Percentiles rank a stretch among this genome's conserved stretches.
These are phyloP conservation scores for Carlito syrichta DNA, from an alignment of 2,113 vertebrate species.

Conservation along the genomic window DNA sequence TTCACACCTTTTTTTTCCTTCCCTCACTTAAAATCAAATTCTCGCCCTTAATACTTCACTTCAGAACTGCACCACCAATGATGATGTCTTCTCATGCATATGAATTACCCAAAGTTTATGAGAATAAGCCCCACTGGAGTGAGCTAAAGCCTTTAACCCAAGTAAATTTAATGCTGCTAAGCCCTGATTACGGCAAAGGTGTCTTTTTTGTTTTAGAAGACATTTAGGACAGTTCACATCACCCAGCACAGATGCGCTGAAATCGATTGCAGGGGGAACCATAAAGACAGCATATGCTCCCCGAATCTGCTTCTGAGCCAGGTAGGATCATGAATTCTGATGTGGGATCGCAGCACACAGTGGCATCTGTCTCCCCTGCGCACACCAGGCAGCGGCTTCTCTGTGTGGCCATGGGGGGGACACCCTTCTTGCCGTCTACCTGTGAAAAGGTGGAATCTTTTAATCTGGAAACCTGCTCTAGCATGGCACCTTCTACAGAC, in stretches of 20 bases:
- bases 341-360: neutral
- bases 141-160: neutral
- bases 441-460: neutral
- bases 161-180: neutral
- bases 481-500: neutral
- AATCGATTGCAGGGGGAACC: neutral
- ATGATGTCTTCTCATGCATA: neutral
- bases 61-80: constrained; percentile 10
- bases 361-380: neutral
- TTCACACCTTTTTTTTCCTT: constrained; percentile 50
- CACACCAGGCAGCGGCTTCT: neutral
- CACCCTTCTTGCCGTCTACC: neutral
- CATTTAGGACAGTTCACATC: neutral
- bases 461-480: neutral
- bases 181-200: neutral
- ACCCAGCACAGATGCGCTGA: neutral
- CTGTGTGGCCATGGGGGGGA: neutral
- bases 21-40: constrained; percentile 59
- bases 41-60: constrained; percentile 49
- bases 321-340: neutral
- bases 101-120: neutral
- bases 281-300: neutral
- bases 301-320: neutral
- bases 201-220: constrained; percentile 5
- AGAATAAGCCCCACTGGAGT: neutral